Percentiles rank a stretch among this genome's conserved stretches.
These are phyloP conservation scores for Xerus inauris DNA, from an alignment of 2,113 vertebrate genomes.

Conservation along the genomic window DNA sequence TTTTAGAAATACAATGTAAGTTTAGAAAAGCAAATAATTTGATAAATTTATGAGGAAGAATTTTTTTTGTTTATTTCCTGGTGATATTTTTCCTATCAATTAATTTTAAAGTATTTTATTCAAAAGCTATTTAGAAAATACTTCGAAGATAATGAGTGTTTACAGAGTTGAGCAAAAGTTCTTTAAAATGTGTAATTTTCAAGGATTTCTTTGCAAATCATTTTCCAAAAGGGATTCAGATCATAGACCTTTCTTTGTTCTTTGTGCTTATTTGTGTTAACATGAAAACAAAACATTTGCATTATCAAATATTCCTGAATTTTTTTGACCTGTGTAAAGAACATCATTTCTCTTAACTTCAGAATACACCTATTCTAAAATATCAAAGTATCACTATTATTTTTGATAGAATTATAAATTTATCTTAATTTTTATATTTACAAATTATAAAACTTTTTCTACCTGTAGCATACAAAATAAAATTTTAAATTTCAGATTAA, in stretches of 20 bases:
- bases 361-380: background rate
- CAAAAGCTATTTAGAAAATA: constrained; percentile 38
- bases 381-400: background rate
- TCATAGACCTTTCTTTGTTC: background rate
- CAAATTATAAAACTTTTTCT: background rate
- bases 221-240: background rate
- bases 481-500: constrained; percentile 15
- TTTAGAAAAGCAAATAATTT: constrained; percentile 61
- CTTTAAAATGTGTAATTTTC: background rate
- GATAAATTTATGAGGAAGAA: constrained; percentile 33
- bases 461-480: background rate
- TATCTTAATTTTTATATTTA: constrained; percentile 4
- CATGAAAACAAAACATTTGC: constrained; percentile 10
- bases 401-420: background rate
- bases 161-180: background rate
- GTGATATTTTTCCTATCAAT: constrained; percentile 7
- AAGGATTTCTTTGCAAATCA: background rate
- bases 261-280: constrained; percentile 20
- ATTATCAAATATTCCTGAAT: background rate
- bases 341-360: background rate
- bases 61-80: constrained; percentile 29
- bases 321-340: background rate
- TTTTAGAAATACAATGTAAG: constrained; percentile 47
- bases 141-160: background rate
- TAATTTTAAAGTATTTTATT: constrained; percentile 28